Evolutionary conservation across 2,113 vertebrate species (phyloP).

Genomic region (Brachionichthys hirsutus): DNA sequence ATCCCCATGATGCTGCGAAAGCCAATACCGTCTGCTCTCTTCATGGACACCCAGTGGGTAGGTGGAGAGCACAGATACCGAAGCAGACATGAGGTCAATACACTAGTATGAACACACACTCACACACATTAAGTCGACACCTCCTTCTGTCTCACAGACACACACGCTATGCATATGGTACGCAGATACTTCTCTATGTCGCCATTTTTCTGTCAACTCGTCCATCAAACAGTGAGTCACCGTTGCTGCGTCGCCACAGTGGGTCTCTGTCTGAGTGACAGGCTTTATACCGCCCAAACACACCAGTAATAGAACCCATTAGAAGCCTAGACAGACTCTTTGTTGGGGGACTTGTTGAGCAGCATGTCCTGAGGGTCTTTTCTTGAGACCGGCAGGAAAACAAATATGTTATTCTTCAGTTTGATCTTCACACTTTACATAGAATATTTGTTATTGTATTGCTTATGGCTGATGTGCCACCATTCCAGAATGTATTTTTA

Average conservation of each 20-base stretch:
- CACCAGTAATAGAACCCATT: slow-evolving; percentile 24
- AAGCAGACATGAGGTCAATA: slow-evolving; percentile 37
- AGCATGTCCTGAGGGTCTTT: slow-evolving; percentile 25
- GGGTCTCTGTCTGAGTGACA: slow-evolving; percentile 45
- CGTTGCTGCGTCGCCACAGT: slow-evolving; percentile 32
- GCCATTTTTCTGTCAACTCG: slow-evolving; percentile 54
- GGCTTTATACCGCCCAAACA: slow-evolving; percentile 45
- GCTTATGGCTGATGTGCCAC: background rate
- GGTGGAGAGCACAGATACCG: slow-evolving; percentile 29
- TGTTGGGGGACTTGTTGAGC: slow-evolving; percentile 34
- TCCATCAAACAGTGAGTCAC: slow-evolving; percentile 59
- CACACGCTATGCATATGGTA: background rate
- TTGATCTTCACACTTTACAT: slow-evolving; percentile 6
- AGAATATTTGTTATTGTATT: background rate
- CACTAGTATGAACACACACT: slow-evolving; percentile 16
- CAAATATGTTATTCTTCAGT: slow-evolving; percentile 2
- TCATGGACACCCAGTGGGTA: slow-evolving; percentile 46
- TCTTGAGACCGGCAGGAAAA: background rate
- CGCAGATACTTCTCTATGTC: slow-evolving; percentile 12
- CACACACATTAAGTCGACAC: slow-evolving; percentile 29
- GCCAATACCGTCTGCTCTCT: slow-evolving; percentile 49
- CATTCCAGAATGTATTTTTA: background rate
- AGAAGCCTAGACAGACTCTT: slow-evolving; percentile 33
- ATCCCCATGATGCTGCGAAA: slow-evolving; percentile 30
- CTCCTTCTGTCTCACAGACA: background rate